phyloP scores from a whole-genome alignment of 2,797 vertebrate genomes.

The Tapirus indicus region DNA sequence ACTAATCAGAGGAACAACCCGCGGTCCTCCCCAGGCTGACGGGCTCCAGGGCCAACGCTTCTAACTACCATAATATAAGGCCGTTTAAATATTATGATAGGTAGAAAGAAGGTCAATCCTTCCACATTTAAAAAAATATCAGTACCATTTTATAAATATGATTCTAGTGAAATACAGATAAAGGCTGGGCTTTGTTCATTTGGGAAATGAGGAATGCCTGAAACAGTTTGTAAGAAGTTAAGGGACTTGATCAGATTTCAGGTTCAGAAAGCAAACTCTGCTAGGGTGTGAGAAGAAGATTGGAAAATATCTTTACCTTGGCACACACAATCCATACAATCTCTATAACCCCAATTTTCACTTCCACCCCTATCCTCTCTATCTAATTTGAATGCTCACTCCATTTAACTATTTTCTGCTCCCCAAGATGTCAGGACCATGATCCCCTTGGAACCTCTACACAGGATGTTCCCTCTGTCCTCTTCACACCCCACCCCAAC shows the following conservation, averaged over 20 bases:
- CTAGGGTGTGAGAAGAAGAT: neutral
- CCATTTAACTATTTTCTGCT: neutral
- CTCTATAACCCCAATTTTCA: neutral
- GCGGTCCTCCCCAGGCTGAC: neutral
- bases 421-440: too few relatives aligned
- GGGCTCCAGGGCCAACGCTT: neutral
- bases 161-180: neutral
- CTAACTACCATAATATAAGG: neutral
- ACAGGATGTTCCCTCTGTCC: fast-evolving
- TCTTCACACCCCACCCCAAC: fast-evolving
- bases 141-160: neutral
- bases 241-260: neutral
- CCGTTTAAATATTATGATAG: neutral
- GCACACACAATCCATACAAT: neutral
- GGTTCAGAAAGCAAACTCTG: neutral
- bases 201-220: neutral
- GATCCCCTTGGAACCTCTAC: neutral
- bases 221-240: neutral
- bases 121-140: neutral
- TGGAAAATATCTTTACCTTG: neutral
- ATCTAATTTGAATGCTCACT: neutral
- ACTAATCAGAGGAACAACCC: neutral
- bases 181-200: neutral
- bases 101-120: neutral
- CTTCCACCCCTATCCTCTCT: fast-evolving